phyloP scores from a whole-genome alignment of 2,113 vertebrate species.

The Dermatemys mawii region DNA sequence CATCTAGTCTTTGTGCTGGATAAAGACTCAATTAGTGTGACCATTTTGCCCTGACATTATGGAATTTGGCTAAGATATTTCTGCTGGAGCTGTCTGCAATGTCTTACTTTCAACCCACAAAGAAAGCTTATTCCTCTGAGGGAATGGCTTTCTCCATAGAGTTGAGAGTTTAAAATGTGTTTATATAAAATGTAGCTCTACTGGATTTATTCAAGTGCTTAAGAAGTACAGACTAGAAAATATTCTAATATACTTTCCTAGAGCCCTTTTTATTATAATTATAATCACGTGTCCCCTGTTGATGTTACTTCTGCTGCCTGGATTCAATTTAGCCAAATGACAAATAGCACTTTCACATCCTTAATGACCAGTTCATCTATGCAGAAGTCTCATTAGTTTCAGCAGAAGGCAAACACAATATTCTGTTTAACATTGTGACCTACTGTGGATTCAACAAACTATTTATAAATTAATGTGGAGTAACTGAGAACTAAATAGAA shows the following conservation, averaged over 20 bases:
- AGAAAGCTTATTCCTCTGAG: background rate
- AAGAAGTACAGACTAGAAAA: background rate
- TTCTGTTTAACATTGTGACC: background rate
- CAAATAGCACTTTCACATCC: background rate
- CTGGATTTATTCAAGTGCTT: background rate
- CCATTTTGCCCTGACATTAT: background rate
- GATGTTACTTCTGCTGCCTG: background rate
- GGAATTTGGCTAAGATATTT: conserved; percentile 12
- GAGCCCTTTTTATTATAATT: background rate
- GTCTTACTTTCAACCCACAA: background rate
- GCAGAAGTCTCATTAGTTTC: background rate
- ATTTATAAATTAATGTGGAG: background rate
- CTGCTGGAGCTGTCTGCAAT: background rate
- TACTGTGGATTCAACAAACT: background rate
- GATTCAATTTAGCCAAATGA: background rate
- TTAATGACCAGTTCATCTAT: background rate
- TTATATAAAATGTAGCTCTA: background rate
- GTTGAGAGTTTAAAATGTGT: background rate
- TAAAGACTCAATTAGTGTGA: background rate
- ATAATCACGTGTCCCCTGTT: background rate
- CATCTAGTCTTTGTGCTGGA: background rate
- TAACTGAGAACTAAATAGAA: background rate
- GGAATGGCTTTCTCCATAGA: background rate
- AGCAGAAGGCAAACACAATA: background rate
- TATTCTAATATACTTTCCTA: background rate